These are phyloP conservation scores for Girardinus metallicus DNA, from an alignment of 2,797 vertebrate genomes.

Conservation along the genomic window DNA sequence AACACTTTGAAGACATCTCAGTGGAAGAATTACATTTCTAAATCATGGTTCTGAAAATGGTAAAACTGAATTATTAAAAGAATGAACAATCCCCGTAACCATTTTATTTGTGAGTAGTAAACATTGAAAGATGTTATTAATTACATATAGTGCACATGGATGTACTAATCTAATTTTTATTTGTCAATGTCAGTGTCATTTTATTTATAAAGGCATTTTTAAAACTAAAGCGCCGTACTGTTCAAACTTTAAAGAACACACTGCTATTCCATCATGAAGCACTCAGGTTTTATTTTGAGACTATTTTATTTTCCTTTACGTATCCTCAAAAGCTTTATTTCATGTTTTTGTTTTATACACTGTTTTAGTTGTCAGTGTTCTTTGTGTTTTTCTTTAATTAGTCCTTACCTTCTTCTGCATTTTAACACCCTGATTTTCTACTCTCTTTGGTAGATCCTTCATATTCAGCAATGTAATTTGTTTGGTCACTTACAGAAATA, in stretches of 20 bases:
- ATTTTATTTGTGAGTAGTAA: background rate
- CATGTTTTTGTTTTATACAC: background rate
- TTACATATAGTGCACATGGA: background rate
- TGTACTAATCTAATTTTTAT: background rate
- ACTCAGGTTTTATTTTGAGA: background rate
- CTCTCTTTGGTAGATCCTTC: background rate
- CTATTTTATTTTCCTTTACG: background rate
- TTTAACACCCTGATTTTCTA: background rate
- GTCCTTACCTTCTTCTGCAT: background rate
- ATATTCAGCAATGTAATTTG: background rate
- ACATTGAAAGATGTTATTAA: background rate
- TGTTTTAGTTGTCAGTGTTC: background rate
- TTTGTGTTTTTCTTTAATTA: background rate
- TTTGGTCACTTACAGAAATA: background rate
- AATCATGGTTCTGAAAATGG: background rate
- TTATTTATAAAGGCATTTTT: background rate
- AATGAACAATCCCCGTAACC: background rate
- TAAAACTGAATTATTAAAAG: background rate
- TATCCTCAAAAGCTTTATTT: background rate
- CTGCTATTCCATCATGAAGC: background rate
- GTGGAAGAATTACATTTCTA: background rate
- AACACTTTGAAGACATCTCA: background rate
- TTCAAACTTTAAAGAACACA: background rate
- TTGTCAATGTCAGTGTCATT: background rate
- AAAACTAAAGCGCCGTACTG: background rate